A percentile compares a stretch with the other conserved stretches of the same genome.
Conservation (phyloP, 2,797 vertebrate genomes). For the Sylvia borin region DNA sequence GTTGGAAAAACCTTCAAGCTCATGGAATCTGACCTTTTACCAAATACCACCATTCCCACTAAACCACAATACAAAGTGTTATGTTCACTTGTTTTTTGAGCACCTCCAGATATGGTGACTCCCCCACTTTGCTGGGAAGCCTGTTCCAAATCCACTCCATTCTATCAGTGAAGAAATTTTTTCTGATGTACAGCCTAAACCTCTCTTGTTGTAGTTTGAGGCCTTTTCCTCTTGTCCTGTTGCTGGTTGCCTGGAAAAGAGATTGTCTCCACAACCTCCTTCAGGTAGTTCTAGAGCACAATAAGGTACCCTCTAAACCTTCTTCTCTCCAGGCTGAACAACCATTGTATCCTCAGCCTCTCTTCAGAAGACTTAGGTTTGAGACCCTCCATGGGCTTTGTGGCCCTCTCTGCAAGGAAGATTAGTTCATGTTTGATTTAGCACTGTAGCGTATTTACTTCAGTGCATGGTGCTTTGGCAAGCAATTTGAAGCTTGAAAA, state of each 20-base stretch:
- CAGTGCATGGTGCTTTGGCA: fast-evolving
- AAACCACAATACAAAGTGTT: not conserved
- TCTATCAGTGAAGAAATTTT: not conserved
- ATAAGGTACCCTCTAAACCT: not conserved
- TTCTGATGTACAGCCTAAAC: not conserved
- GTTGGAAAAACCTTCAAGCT: not conserved
- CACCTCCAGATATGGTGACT: not conserved
- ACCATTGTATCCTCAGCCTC: not conserved
- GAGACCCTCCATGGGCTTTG: not conserved
- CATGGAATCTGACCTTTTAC: not conserved
- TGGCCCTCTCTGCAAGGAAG: not conserved
- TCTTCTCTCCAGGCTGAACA: not conserved
- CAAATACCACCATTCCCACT: not conserved
- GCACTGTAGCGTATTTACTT: not conserved
- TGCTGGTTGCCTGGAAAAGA: not conserved
- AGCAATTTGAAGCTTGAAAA: not conserved
- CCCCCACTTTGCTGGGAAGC: not conserved
- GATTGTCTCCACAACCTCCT: fast-evolving
- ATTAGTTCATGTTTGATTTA: not conserved
- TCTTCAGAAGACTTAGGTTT: not conserved
- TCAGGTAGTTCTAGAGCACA: not conserved
- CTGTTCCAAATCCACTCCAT: not conserved
- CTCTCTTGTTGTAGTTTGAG: not conserved
- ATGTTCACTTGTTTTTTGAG: not conserved
- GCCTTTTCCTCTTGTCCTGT: not conserved